These are phyloP conservation scores for Dunckerocampus dactyliophorus DNA, from an alignment of 2,113 vertebrate genomes.

Conservation along the genomic window DNA sequence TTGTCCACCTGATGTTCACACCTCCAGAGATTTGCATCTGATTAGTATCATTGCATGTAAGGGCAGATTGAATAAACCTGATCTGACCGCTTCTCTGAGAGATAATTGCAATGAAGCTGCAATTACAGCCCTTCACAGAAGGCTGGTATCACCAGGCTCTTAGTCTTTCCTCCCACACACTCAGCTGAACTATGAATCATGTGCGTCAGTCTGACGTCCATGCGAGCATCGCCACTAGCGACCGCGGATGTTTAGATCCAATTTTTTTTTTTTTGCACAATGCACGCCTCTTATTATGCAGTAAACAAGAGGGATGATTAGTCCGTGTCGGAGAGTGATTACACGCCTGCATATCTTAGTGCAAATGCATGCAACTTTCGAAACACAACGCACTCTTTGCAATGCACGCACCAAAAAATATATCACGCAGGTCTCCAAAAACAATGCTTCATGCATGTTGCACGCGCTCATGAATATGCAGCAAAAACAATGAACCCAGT, in stretches of 20 bases:
- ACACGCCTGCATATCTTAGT: constrained; percentile 13
- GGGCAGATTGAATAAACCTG: constrained; percentile 37
- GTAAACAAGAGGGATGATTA: constrained; percentile 36
- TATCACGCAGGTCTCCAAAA: neutral
- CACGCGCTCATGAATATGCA: neutral
- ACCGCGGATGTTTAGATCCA: constrained; percentile 8
- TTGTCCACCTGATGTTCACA: too few relatives aligned
- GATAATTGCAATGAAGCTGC: constrained; percentile 56
- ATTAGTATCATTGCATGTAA: constrained; percentile 35
- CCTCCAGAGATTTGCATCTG: constrained; percentile 15
- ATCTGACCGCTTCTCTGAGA: constrained; percentile 40
- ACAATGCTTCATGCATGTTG: constrained; percentile 4
- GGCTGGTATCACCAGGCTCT: constrained; percentile 55
- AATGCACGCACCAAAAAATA: constrained; percentile 11
- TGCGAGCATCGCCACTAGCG: constrained; percentile 52
- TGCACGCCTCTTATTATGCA: constrained; percentile 24
- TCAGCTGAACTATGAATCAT: constrained; percentile 35
- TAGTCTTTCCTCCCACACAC: constrained; percentile 69
- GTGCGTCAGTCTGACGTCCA: constrained; percentile 72
- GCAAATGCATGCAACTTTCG: constrained; percentile 12
- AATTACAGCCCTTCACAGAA: constrained; percentile 69
- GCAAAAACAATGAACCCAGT: neutral
- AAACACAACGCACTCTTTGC: neutral
- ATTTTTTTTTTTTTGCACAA: constrained; percentile 37
- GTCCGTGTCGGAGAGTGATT: constrained; percentile 19